A percentile compares a stretch with the other conserved stretches of the same genome.
These are phyloP conservation scores for Protodeltote pygarga DNA, from an alignment of 2,888 invertebrate species.

Conservation along the genomic window DNA sequence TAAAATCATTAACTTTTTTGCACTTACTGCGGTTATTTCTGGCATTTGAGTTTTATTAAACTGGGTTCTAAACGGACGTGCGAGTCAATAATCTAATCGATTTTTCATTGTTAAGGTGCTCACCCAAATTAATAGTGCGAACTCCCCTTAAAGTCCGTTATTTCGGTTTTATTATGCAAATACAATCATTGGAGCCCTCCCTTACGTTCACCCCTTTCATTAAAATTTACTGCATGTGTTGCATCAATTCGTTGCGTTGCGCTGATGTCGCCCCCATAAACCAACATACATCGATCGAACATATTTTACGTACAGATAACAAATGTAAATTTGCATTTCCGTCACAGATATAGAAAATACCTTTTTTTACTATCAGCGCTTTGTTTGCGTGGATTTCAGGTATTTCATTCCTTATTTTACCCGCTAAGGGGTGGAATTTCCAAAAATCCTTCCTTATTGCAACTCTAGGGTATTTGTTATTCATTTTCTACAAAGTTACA, in stretches of 20 bases:
- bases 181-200: conserved; percentile 42
- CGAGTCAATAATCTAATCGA: neutral
- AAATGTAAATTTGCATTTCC: too few species aligned
- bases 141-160: conserved; percentile 36
- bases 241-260: conserved; percentile 40
- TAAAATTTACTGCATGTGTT: conserved; percentile 50
- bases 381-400: too few species aligned
- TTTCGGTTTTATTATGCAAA: conserved; percentile 51
- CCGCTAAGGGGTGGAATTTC: too few species aligned
- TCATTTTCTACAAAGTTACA: too few species aligned
- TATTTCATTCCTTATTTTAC: too few species aligned
- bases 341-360: too few species aligned
- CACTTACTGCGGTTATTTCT: neutral
- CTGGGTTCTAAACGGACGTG: too few species aligned
- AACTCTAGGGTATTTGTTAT: too few species aligned
- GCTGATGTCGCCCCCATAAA: conserved; percentile 8
- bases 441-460: too few species aligned
- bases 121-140: conserved; percentile 18
- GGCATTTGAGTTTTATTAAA: neutral
- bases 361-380: too few species aligned
- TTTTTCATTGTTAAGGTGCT: conserved; percentile 4
- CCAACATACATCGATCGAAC: conserved; percentile 29
- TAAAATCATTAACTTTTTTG: too few species aligned
- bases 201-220: conserved; percentile 43
- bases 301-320: too few species aligned